Evolutionary conservation across 2,797 vertebrate species (phyloP).

Genomic region (Manis crassicaudata): DNA sequence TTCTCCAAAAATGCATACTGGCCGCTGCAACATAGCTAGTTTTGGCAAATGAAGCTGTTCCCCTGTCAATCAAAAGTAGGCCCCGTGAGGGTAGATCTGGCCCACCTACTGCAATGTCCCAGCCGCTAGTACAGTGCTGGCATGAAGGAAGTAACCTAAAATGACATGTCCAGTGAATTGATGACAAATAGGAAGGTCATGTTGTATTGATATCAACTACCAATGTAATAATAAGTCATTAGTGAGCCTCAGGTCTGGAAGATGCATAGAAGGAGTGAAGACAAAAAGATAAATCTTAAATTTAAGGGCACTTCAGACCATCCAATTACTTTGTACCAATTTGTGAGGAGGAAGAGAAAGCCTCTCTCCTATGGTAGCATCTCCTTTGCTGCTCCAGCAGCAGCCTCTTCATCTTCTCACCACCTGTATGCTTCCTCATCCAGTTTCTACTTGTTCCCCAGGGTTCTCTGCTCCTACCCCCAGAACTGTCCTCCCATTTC

Average conservation of each 20-base stretch:
- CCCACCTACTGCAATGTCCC: neutral
- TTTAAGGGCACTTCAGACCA: neutral
- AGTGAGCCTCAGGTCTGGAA: neutral
- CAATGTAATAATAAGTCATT: neutral
- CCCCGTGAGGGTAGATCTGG: fast-evolving
- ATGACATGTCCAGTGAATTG: neutral
- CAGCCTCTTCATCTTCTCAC: neutral
- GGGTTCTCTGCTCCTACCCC: neutral
- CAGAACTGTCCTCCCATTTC: neutral
- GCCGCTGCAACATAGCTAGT: neutral
- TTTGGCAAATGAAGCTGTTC: neutral
- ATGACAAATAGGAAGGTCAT: neutral
- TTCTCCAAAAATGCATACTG: neutral
- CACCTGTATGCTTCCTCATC: neutral
- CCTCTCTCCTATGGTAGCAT: neutral
- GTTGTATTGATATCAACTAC: neutral
- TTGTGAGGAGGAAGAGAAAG: neutral
- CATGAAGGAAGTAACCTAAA: neutral
- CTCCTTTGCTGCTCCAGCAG: too few relatives aligned
- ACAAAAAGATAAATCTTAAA: neutral
- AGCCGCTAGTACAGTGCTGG: neutral
- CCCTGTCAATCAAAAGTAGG: neutral
- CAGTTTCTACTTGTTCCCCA: neutral
- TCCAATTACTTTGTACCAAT: neutral
- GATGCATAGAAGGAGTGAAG: neutral